Evolutionary conservation across 2,888 invertebrate genomes (phyloP), one percentile per base, ranked within the genome.

Genomic region (Coleophora flavipennella): DNA sequence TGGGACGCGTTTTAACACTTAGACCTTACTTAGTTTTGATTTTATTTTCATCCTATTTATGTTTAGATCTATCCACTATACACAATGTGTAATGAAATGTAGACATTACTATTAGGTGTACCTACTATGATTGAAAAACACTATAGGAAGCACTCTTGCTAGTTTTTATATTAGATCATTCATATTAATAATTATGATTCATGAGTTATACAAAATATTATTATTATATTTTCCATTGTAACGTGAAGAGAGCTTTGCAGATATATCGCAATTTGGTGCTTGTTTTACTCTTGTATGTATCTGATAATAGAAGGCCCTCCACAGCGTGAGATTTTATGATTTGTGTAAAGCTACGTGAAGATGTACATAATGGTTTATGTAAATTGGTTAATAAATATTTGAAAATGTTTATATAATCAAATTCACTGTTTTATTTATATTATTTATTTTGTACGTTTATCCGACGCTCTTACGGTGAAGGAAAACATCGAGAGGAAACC

Each of bases 361-460:
- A 76, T 84, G 83, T 83, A 83, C 72, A 83, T 83, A 83, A 79
- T 74, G 69, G 73, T 79, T 83, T 83, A 83, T 84, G 83, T 84
- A 84, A 83, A 83, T 81, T 84, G 84, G 83, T 84, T 83, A 83
- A 80, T 84, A 84, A 84, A 84, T 84, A 84, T 84, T 80, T 84
- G 83, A 84, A 66, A 84, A 84, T 84, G 84, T 84, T 84, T 84
- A 84, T 84, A 83, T 84, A 83, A 83, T 81, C 83, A 48, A 42
- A 27, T 34, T 9, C 37, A n/a, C 44, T 38, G 47, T 51, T 51
- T 50, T 40, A 48, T 43, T 49, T 9, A 31, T 20, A 4, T n/a
- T n/a, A n/a, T n/a, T n/a, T n/a, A n/a, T n/a, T n/a, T n/a, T n/a
- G n/a, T n/a, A n/a, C n/a, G n/a, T n/a, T n/a, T n/a, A n/a, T n/a